Evolutionary conservation across 2,113 vertebrate genomes (phyloP).

Genomic region (Pachypanchax playfairii): DNA sequence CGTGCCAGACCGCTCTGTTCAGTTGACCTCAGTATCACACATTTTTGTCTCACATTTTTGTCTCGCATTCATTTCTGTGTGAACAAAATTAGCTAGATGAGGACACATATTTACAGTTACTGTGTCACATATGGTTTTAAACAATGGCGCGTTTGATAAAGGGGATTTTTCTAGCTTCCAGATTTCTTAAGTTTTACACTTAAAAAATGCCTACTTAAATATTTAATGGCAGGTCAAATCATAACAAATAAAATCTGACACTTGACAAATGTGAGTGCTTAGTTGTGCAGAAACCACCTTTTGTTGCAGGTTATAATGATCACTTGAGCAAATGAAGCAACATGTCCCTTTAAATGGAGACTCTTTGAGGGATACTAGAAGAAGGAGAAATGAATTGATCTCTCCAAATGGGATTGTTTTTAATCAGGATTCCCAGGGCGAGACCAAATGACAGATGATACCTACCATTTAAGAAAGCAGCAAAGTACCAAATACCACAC

Average conservation of each 20-base stretch:
- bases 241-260: no score
- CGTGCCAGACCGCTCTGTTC: conserved; percentile 43
- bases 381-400: conserved; percentile 33
- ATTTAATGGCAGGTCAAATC: no score
- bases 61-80: conserved; percentile 52
- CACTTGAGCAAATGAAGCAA: conserved; percentile 12
- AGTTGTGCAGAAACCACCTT: no score
- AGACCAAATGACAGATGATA: conserved; percentile 39
- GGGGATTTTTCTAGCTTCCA: no score
- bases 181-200: no score
- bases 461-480: conserved; percentile 33
- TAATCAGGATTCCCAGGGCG: conserved; percentile 39
- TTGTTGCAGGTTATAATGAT: background rate
- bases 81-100: conserved; percentile 46
- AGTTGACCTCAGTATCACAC: conserved; percentile 68
- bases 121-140: no score
- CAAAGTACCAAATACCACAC: conserved; percentile 50
- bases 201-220: no score
- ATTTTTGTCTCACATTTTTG: conserved; percentile 55
- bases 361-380: conserved; percentile 41
- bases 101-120: conserved; percentile 50
- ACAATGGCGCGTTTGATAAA: background rate
- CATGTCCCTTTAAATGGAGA: conserved; percentile 22
- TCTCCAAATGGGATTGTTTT: conserved; percentile 33
- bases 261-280: no score